phyloP scores from a whole-genome alignment of 2,888 invertebrate genomes.

The Hoplodrina blanda region DNA sequence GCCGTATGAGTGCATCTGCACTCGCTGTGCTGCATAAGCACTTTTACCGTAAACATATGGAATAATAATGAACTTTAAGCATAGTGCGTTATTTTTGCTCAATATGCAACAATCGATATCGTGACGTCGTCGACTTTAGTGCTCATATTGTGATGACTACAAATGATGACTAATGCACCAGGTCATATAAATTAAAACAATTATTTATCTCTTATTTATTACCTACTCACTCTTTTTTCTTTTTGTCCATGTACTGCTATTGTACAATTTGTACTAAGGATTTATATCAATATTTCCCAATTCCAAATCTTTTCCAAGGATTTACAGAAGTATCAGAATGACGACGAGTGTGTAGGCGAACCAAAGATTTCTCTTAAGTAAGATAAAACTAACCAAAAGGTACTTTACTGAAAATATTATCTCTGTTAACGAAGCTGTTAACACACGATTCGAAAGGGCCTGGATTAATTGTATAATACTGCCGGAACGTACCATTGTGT shows the following conservation, averaged over 20 bases:
- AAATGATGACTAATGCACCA: slow-evolving; percentile 8
- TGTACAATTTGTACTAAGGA: neutral
- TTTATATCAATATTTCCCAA: too few species aligned
- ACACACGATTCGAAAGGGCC: slow-evolving; percentile 5
- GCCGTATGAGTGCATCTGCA: slow-evolving; percentile 32
- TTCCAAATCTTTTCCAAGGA: too few species aligned
- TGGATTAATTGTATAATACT: slow-evolving; percentile 2
- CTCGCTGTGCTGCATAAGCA: slow-evolving; percentile 22
- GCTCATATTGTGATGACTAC: slow-evolving; percentile 26
- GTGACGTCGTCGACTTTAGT: neutral
- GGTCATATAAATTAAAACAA: neutral
- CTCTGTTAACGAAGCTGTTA: too few species aligned
- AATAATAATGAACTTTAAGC: slow-evolving; percentile 30
- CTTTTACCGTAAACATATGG: slow-evolving; percentile 36
- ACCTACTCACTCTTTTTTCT: too few species aligned
- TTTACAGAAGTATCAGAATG: neutral
- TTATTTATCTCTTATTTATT: too few species aligned
- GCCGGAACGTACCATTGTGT: slow-evolving; percentile 9
- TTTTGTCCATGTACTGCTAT: neutral
- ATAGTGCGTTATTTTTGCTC: slow-evolving; percentile 8
- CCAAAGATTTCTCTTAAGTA: slow-evolving; percentile 2
- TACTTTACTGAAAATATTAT: too few species aligned
- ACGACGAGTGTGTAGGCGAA: neutral
- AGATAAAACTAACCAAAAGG: neutral
- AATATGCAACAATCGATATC: slow-evolving; percentile 1